phyloP scores from a whole-genome alignment of 1,140 invertebrate genomes.

The Megalopta genalis region DNA sequence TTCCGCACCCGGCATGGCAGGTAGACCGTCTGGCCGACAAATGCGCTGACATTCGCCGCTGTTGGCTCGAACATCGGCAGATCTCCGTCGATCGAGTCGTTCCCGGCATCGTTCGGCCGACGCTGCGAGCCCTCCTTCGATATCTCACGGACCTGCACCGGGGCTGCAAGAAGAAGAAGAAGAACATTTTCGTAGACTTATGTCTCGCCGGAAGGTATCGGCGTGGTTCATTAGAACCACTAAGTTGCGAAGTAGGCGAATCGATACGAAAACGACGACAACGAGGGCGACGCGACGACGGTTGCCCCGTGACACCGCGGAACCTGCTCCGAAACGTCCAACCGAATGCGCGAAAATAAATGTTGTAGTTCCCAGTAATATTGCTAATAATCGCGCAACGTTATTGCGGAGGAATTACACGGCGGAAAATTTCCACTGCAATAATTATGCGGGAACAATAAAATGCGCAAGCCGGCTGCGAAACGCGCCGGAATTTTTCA shows the following conservation, averaged over 20 bases:
- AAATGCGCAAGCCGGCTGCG: neutral
- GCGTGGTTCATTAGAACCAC: neutral
- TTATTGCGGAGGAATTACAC: neutral
- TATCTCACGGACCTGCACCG: conserved; percentile 61
- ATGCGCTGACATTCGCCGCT: conserved; percentile 79
- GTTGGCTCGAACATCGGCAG: conserved; percentile 76
- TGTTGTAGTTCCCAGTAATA: neutral
- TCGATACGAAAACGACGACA: neutral
- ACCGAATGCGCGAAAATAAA: no score
- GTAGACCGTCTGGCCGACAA: conserved; percentile 82
- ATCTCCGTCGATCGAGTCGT: conserved; percentile 59
- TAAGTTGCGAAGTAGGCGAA: neutral
- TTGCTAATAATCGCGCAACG: neutral
- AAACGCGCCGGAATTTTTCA: neutral
- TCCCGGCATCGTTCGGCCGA: conserved; percentile 58
- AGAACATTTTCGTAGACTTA: conserved; percentile 18
- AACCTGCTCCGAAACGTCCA: no score
- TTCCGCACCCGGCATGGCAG: conserved; percentile 83
- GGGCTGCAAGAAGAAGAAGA: conserved; percentile 67
- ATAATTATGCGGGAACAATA: neutral
- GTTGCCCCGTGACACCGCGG: no score
- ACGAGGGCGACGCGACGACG: no score
- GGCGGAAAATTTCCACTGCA: neutral
- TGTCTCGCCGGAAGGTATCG: neutral
- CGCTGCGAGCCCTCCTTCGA: conserved; percentile 59